Conservation (phyloP, 2,797 vertebrate species). For the Manis pentadactyla region DNA sequence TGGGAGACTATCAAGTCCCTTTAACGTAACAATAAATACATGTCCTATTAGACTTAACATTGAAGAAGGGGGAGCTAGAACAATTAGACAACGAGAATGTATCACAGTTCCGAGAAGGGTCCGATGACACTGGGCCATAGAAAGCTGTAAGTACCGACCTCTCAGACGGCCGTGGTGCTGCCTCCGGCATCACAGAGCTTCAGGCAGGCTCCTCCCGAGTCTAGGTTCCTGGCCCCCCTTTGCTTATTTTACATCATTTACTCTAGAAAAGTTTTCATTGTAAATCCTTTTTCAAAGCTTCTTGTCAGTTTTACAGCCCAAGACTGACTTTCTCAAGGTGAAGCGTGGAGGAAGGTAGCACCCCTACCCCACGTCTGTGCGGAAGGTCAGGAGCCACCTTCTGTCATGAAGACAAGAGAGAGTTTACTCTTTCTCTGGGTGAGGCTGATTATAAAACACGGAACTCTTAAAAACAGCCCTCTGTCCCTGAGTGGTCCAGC, state of each 20-base stretch:
- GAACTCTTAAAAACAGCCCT: neutral
- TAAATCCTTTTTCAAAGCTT: neutral
- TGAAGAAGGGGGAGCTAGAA: neutral
- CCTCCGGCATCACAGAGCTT: neutral
- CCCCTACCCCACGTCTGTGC: neutral
- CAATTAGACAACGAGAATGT: neutral
- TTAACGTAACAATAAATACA: neutral
- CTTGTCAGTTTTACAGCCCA: neutral
- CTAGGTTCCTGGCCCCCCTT: neutral
- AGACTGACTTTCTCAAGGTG: neutral
- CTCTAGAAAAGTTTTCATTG: neutral
- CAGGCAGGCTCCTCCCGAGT: neutral
- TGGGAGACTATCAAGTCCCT: neutral
- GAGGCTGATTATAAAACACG: neutral
- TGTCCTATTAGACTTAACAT: neutral
- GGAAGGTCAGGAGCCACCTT: neutral
- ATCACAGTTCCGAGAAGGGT: neutral
- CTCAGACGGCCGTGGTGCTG: neutral
- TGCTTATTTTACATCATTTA: neutral
- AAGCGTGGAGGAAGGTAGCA: neutral
- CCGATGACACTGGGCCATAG: neutral
- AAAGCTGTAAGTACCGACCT: neutral
- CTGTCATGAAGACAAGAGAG: neutral
- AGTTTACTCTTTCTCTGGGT: neutral
- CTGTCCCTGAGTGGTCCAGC: neutral